Evolutionary conservation across 2,888 invertebrate species (phyloP), one percentile per base, ranked within the genome.

Genomic region (Amphipoea lucens): DNA sequence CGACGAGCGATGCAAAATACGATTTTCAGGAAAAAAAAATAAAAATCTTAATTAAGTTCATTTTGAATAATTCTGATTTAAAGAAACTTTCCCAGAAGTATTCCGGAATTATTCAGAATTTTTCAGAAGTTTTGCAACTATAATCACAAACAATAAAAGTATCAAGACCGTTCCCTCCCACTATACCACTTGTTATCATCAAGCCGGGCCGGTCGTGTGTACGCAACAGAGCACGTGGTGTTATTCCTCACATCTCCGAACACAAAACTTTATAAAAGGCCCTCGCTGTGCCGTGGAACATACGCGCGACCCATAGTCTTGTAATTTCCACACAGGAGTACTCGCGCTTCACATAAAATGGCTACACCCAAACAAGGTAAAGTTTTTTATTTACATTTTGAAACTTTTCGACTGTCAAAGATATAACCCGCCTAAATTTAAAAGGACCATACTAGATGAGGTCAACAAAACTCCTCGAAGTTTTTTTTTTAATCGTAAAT

Each of bases 311-410:
- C 84, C 89, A 88, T 89, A 89, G 88, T 89, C 91, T 90, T 85
- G 88, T 84, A 89, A 88, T 89, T 92, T 91, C 91, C 83, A 76
- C 89, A 92, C 90, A 88, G 82, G 78, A 85, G 68, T 77, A 85
- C 87, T 81, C 82, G 67, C 70, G 79, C 68, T 81, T 78, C 70
- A 80, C 81, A 87, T 88, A 93, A 93, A 92, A 97, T 97, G 96
- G 91, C 96, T 86, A 88, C 92, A 69, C 96, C 96, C 12, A 96
- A 95, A 94, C 94, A 96, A 96, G 96, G 96, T 97, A 94, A 91
- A 84, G 89, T 91, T 63, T 91, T 91, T 89, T 90, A 87, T 84
- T 90, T 88, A 85, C 83, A 76, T 79, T 83, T 87, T 68, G 65
- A 54, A 77, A 78, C 57, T 71, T 81, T 82, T 81, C 7, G 57